phyloP scores from a whole-genome alignment of 2,888 invertebrate genomes.

The Hypena proboscidalis region DNA sequence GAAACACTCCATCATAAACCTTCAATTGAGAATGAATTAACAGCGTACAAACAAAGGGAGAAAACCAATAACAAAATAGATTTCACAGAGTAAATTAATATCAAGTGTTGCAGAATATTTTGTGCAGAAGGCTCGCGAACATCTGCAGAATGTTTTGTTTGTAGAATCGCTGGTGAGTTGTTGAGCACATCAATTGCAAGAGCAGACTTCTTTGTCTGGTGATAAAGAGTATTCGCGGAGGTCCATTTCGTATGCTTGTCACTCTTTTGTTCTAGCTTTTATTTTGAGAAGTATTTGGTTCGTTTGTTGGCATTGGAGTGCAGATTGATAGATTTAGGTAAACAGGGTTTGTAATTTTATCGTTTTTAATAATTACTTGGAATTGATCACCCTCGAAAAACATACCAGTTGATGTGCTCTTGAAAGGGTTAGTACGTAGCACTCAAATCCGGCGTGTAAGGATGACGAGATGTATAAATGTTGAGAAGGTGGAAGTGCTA shows the following conservation, averaged over 20 bases:
- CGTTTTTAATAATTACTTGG: too few relatives aligned
- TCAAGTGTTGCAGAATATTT: slow-evolving; percentile 36
- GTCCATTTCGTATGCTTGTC: slow-evolving; percentile 49
- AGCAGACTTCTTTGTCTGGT: slow-evolving; percentile 54
- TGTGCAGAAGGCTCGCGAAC: slow-evolving; percentile 31
- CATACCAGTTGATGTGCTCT: too few relatives aligned
- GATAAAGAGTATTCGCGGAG: slow-evolving; percentile 45
- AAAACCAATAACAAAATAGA: slow-evolving; percentile 36
- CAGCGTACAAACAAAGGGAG: slow-evolving; percentile 12
- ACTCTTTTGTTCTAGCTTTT: slow-evolving; percentile 43
- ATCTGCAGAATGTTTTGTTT: slow-evolving; percentile 53
- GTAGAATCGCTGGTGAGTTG: slow-evolving; percentile 43
- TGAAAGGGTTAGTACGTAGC: too few relatives aligned
- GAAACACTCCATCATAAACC: not conserved
- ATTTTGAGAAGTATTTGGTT: slow-evolving; percentile 33
- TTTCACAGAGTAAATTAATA: slow-evolving; percentile 33
- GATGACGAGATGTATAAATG: too few relatives aligned
- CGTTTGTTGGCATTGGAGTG: not conserved
- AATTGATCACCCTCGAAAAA: too few relatives aligned
- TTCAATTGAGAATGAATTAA: not conserved
- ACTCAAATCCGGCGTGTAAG: too few relatives aligned
- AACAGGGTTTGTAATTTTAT: too few relatives aligned
- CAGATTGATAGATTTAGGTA: too few relatives aligned
- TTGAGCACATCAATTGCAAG: slow-evolving; percentile 58
- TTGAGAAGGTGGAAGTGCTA: too few relatives aligned